Base-by-base conservation (phyloP, 35 echinoderm and acorn worm genomes). In the Apostichopus parvimensis region DNA sequence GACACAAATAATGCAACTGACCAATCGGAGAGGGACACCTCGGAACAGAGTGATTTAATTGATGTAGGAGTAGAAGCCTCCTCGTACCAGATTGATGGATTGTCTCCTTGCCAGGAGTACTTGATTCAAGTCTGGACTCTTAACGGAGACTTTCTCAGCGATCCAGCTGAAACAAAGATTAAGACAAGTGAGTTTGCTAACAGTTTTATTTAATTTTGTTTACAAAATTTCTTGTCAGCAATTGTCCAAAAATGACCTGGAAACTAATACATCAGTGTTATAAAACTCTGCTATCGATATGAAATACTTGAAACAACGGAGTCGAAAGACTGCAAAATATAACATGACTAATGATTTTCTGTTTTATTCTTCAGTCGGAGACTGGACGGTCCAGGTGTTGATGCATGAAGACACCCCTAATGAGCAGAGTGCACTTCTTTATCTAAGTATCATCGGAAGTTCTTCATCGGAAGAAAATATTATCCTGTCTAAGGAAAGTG, bases 151-250 rank as follows among this genome's bases (percentile, higher is more conserved):
- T 4, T 91, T 53, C 72, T 90, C 77, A 98, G 96, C 87, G 92
- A 95, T 8, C 23, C 68, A 45, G 92, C 82, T 3, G 83, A 87
- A 55, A 24, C 92, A 20, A 90, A 89, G 23, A 90, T 88, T 6
- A 98, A 90, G 79, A 95, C 96, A 86, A 94, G 96, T 98, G 73
- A 95, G 96, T n/a, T n/a, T n/a, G n/a, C n/a, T n/a, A n/a, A n/a
- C n/a, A n/a, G n/a, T n/a, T n/a, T n/a, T n/a, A n/a, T n/a, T n/a
- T n/a, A n/a, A n/a, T n/a, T n/a, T n/a, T n/a, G n/a, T n/a, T n/a
- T 45, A 45, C 34, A 45, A 45, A 45, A 45, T 45, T 45, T 45
- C 34, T 45, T 45, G 34, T 45, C 34, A 45, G 3, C 34, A 45
- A 45, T 45, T 45, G 34, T 45, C 34, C 34, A 45, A 45, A 45